Base-by-base conservation (phyloP, 2,113 vertebrate genomes). In the Pedionomus torquatus region DNA sequence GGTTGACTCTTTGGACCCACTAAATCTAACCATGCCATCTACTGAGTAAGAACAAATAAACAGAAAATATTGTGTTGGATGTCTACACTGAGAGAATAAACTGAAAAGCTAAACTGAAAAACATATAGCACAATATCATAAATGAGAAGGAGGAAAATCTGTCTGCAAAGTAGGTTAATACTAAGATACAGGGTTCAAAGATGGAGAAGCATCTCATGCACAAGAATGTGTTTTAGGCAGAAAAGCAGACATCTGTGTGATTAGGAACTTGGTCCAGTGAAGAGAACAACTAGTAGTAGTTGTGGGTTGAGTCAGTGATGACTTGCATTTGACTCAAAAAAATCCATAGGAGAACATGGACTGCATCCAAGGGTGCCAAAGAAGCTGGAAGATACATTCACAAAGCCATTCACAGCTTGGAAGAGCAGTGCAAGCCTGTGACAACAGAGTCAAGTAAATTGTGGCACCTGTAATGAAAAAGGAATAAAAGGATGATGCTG, bases 71-170 rank as follows among this genome's bases (percentile, higher is more conserved):
- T 10, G 1, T 57, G 12, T 17, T 76, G 5, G 17, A 5, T 4
- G 81, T 5, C 37, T 46, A 25, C 3, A 19, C 10, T 21, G 13
- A 58, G 12, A 71, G 23, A 76, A 83, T 48, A 83, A 81, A 72
- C 5, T 35, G 21, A 46, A 77, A 78, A 55, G 1, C 44, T 44
- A 83, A 81, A 72, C 5, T 35, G 21, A 46, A 77, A 78, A 55
- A 1, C 1, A 68, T 30, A 46, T 5, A 58, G 2, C 11, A 44
- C 11, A 61, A 12, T 1, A 49, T n/a, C 25, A 24, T 21, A 60
- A 93, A 84, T 11, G 3, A 20, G 61, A 65, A 84, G 1, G 2
- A 39, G 16, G 15, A 70, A 74, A 52, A 46, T 74, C 13, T 10
- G 78, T 21, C 3, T 5, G 5, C 8, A 65, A 65, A 61, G 4